Conservation (phyloP, 2,113 vertebrate species). For the Rhabdornis inornatus region DNA sequence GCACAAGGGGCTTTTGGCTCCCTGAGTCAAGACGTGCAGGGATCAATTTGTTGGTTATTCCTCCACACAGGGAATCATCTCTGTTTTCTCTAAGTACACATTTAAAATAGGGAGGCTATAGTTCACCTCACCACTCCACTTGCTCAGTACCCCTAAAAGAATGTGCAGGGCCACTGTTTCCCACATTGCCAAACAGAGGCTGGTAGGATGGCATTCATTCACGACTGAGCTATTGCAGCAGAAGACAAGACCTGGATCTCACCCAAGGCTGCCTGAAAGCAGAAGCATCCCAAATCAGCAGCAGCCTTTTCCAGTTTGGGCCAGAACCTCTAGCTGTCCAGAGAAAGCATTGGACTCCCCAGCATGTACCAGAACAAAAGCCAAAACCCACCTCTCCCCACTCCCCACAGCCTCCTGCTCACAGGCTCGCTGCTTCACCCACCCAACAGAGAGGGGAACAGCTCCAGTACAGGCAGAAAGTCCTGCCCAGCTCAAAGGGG, state of each 20-base stretch:
- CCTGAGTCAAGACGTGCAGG: neutral
- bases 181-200: neutral
- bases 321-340: neutral
- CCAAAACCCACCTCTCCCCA: neutral
- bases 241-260: neutral
- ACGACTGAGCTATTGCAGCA: neutral
- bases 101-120: neutral
- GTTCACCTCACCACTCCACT: neutral
- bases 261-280: neutral
- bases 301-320: neutral
- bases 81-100: neutral
- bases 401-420: neutral
- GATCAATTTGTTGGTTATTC: neutral
- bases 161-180: neutral
- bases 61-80: neutral
- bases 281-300: neutral
- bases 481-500: neutral
- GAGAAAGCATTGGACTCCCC: neutral
- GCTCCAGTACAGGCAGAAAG: neutral
- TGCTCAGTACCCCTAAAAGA: fast-evolving
- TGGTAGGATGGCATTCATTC: neutral
- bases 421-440: too few species aligned
- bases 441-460: neutral
- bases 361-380: neutral
- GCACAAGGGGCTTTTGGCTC: neutral